Percentiles rank a stretch among this genome's conserved stretches.
These are phyloP conservation scores for Drosophila robusta DNA, from an alignment of 2,888 invertebrate species.

Conservation along the genomic window DNA sequence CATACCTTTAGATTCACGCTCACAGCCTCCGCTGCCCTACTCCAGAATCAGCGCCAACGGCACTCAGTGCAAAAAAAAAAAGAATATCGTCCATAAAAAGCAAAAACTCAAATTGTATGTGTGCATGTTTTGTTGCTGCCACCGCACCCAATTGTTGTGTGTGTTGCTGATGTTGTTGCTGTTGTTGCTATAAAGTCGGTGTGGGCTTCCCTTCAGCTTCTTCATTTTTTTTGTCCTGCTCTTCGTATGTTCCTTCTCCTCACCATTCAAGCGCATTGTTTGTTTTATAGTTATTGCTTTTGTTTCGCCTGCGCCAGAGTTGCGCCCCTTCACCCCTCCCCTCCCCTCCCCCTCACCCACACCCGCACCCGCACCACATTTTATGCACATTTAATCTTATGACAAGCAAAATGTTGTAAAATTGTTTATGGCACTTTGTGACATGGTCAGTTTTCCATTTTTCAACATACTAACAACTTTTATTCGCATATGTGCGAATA, in stretches of 20 bases:
- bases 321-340: constrained; percentile 16
- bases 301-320: constrained; percentile 70
- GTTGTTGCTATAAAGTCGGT: constrained; percentile 52
- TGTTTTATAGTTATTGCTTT: constrained; percentile 80
- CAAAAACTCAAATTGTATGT: constrained; percentile 48
- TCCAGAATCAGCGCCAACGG: constrained; percentile 23
- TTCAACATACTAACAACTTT: constrained; percentile 36
- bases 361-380: constrained; percentile 25
- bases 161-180: constrained; percentile 12
- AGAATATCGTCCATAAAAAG: constrained; percentile 45
- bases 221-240: constrained; percentile 23
- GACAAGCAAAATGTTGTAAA: constrained; percentile 77
- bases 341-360: neutral
- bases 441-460: constrained; percentile 74
- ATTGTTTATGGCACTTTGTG: constrained; percentile 76
- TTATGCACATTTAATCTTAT: constrained; percentile 80
- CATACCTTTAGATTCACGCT: constrained; percentile 56
- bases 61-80: constrained; percentile 17
- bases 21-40: constrained; percentile 14
- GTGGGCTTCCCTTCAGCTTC: constrained; percentile 12
- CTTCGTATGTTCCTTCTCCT: constrained; percentile 21
- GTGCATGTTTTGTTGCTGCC: constrained; percentile 42
- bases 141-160: constrained; percentile 42
- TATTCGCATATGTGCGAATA: constrained; percentile 31
- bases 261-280: constrained; percentile 72